Evolutionary conservation across 2,113 vertebrate species (phyloP).

Genomic region (Ammodytes dubius): DNA sequence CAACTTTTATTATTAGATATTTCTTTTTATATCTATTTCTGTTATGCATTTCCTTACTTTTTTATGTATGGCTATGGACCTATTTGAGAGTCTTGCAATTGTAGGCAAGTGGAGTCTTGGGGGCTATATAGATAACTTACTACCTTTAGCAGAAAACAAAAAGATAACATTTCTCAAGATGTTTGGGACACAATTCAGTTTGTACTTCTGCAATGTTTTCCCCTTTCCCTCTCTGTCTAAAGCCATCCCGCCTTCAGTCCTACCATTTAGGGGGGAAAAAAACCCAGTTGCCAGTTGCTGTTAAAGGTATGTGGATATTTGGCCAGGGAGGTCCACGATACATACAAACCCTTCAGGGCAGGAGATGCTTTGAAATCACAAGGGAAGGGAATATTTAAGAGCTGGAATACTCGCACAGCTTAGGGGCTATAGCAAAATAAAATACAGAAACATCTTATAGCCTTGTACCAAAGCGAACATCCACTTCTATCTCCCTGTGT

Average conservation of each 20-base stretch:
- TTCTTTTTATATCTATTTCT: too few species aligned
- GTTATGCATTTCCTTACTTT: too few species aligned
- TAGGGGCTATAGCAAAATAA: constrained; percentile 56
- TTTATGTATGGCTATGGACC: too few species aligned
- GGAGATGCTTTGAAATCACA: constrained; percentile 72
- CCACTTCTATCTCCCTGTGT: constrained; percentile 58
- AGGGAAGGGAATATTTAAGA: constrained; percentile 81
- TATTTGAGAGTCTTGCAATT: too few species aligned
- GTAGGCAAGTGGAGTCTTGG: background rate
- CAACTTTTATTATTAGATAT: too few species aligned
- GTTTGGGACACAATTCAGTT: constrained; percentile 22
- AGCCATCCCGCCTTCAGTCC: constrained; percentile 46
- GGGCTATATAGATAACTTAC: background rate
- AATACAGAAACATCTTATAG: constrained; percentile 72
- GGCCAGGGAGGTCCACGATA: constrained; percentile 75
- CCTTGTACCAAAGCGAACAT: constrained; percentile 76
- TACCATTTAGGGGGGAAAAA: constrained; percentile 18
- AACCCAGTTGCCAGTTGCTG: constrained; percentile 59
- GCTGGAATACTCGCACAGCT: constrained; percentile 77
- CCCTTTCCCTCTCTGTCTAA: constrained; percentile 4
- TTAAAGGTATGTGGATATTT: constrained; percentile 73
- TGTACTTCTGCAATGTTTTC: constrained; percentile 20
- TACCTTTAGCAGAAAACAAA: constrained; percentile 25
- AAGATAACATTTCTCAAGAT: constrained; percentile 46
- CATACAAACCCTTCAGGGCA: constrained; percentile 73